phyloP scores from a whole-genome alignment of 2,113 vertebrate species.

The Uropsilus gracilis region DNA sequence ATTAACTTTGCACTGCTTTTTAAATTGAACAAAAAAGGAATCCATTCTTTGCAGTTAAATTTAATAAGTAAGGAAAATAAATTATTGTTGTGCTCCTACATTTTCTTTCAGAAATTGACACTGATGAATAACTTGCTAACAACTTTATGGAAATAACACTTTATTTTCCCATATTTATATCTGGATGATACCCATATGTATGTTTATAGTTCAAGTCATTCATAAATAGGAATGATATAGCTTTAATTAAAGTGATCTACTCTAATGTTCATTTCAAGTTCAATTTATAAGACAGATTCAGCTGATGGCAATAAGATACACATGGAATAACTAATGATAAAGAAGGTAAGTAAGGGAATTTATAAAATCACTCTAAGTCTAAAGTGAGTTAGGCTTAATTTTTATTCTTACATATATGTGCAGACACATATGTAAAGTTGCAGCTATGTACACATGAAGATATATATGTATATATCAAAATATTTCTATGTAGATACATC shows the following conservation, averaged over 20 bases:
- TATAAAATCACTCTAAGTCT: neutral
- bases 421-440: neutral
- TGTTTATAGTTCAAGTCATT: neutral
- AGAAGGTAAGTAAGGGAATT: neutral
- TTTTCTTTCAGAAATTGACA: neutral
- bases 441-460: no score
- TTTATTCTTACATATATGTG: neutral
- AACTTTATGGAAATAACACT: neutral
- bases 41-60: neutral
- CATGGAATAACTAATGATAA: neutral
- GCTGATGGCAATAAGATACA: neutral
- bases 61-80: neutral
- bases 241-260: neutral
- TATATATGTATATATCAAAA: neutral
- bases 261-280: neutral
- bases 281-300: neutral
- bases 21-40: neutral
- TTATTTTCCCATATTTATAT: neutral
- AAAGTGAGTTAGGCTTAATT: neutral
- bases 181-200: neutral
- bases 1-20: neutral
- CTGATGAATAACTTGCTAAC: neutral
- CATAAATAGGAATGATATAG: neutral
- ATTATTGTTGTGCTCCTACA: neutral
- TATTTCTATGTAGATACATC: neutral